Conservation (phyloP, 2,113 vertebrate genomes). For the Sphaerodactylus townsendi region DNA sequence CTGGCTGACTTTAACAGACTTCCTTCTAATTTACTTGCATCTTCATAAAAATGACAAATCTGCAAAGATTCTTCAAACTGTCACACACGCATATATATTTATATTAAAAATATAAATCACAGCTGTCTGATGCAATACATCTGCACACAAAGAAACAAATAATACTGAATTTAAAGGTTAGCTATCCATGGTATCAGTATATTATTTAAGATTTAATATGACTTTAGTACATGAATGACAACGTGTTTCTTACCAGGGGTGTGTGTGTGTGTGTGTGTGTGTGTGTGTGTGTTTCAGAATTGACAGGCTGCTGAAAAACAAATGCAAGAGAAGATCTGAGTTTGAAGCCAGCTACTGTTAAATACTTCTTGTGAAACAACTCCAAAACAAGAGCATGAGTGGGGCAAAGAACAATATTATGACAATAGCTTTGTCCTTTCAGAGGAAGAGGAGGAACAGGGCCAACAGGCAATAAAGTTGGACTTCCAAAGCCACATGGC, state of each 20-base stretch:
- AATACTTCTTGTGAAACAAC: background rate
- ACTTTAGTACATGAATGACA: background rate
- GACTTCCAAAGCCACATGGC: background rate
- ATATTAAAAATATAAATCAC: background rate
- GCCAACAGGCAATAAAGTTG: background rate
- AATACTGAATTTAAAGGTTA: background rate
- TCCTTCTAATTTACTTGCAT: conserved; percentile 46
- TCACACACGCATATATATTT: background rate
- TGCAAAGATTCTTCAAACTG: no score
- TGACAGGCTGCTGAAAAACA: background rate
- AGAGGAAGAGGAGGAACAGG: background rate
- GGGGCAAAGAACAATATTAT: background rate
- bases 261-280: no score
- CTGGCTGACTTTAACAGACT: conserved; percentile 51
- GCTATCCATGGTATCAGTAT: background rate
- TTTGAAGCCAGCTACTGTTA: background rate
- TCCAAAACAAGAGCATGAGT: background rate
- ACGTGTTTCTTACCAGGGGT: background rate
- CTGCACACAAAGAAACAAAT: background rate
- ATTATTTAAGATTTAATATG: background rate
- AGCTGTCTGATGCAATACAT: background rate
- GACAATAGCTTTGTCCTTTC: background rate
- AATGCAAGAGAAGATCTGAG: background rate
- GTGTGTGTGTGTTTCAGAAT: no score
- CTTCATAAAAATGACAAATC: background rate